Base-by-base conservation (phyloP, 2,113 vertebrate genomes). In the Eulemur rufifrons region DNA sequence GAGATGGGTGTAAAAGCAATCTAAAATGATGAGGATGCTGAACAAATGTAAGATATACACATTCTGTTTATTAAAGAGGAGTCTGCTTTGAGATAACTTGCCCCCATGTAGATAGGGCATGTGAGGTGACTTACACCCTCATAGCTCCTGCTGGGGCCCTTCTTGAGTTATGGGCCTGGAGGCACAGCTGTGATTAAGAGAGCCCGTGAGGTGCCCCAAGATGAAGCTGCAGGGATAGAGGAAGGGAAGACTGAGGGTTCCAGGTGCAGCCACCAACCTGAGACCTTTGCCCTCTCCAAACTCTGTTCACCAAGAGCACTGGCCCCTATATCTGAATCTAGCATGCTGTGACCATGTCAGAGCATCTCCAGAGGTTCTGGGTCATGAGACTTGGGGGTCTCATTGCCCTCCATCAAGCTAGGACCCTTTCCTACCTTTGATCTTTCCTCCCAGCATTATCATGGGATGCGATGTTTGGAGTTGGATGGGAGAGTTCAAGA, bases 11-110 rank as follows among this genome's bases (percentile, higher is more conserved):
- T 37, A 27, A 61, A 61, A 84, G 61, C 42, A 69, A 47, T 83
- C 81, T 95, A 54, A 61, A 69, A 84, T 13, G 39, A 13, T 74
- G 74, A 95, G 74, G 15, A 52, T 39, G 63, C 37, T 37, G 39
- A 95, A 47, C 56, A 89, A 42, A 89, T 80, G 14, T 82, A 56
- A 83, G 83, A 54, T 76, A 80, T 37, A 45, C 0, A 56, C 42
- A 42, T 81, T 84, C 81, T 20, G 29, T 32, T 94, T 81, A 45
- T 84, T 77, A 95, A 59, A 90, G 61, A 88, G 82, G 81, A 82
- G 66, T 69, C 27, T 54, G 63, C 71, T 73, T 96, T 81, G 85
- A 89, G 68, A 94, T 56, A 3, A 87, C 39, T 88, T 73, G 69
- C 45, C 59, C 10, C n/a, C 32, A 52, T 13, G 47, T 50, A 66